Conservation (phyloP, 2,113 vertebrate genomes). For the Andinoacara biseriatus region DNA sequence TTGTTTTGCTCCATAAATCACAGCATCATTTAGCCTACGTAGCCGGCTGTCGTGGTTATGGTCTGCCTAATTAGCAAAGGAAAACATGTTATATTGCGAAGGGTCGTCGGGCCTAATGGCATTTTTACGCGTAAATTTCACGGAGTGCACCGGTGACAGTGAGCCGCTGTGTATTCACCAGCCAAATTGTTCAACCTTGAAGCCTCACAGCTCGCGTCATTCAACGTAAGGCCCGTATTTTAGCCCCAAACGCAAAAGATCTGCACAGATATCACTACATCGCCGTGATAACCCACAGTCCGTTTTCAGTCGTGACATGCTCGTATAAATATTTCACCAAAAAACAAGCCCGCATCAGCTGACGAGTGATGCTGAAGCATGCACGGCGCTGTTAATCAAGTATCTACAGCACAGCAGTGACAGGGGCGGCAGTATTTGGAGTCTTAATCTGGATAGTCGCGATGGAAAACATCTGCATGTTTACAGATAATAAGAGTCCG, state of each 20-base stretch:
- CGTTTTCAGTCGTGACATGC: slow-evolving; percentile 62
- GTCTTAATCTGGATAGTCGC: slow-evolving; percentile 25
- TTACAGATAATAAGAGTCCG: slow-evolving; percentile 19
- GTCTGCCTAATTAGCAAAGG: slow-evolving; percentile 42
- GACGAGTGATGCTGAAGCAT: slow-evolving; percentile 58
- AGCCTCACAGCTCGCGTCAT: slow-evolving; percentile 21
- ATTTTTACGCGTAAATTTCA: slow-evolving; percentile 45
- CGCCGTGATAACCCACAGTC: slow-evolving; percentile 4
- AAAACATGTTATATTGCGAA: slow-evolving; percentile 42
- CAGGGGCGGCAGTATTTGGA: slow-evolving; percentile 2
- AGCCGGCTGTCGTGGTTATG: slow-evolving; percentile 55
- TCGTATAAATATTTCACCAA: slow-evolving; percentile 68
- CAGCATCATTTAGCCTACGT: slow-evolving; percentile 4
- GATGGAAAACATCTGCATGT: slow-evolving; percentile 62
- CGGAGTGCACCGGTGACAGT: slow-evolving; percentile 50
- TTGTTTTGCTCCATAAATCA: slow-evolving; percentile 45
- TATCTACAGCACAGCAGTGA: slow-evolving; percentile 17
- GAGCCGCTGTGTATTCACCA: slow-evolving; percentile 22
- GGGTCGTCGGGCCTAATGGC: slow-evolving; percentile 39
- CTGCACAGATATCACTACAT: not conserved
- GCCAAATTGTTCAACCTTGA: slow-evolving; percentile 60
- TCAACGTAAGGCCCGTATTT: slow-evolving; percentile 21
- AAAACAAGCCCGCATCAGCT: slow-evolving; percentile 74
- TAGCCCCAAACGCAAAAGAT: slow-evolving; percentile 25
- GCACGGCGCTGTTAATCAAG: slow-evolving; percentile 34